Base-by-base conservation (phyloP, 2,888 invertebrate genomes). In the Parnassius orleans region DNA sequence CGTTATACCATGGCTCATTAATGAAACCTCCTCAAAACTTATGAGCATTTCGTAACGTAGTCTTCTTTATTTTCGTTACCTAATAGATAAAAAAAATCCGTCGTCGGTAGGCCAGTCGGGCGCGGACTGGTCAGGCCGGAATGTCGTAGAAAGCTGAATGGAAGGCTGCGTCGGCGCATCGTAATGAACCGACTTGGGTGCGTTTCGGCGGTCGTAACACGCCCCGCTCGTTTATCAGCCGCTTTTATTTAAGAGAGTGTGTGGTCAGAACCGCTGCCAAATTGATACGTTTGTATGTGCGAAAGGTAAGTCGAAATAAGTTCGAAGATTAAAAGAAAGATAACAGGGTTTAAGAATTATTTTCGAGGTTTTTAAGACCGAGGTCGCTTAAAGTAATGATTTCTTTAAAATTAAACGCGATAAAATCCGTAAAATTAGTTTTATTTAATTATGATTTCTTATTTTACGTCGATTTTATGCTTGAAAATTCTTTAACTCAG, bases 81-180 rank as follows among this genome's bases (percentile, higher is more conserved):
- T 57, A 61, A 61, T 57, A 57, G 56, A 53, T 61, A 55, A 44
- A 48, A 19, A 53, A 53, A 57, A 15, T 51, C 47, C 42, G 53
- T 12, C 44, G 50, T 14, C 51, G n/a, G 51, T 10, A 44, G 24
- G 56, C 54, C 55, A 64, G 69, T 69, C 69, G 57, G 69, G 65
- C 71, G 54, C 70, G 56, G 73, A 81, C 84, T 74, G 74, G 84
- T 83, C 79, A 59, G 72, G 75, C 80, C 74, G 79, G 85, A 83
- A 84, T 84, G 81, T 57, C 64, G 77, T 81, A 81, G 86, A 86
- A 86, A 86, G 86, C 83, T 79, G 61, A 57, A 57, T 61, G 56
- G 57, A 53, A 52, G 57, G 19, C 44, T 51, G 57, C 57, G 43
- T 43, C 61, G 42, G 47, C 73, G 77, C 76, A 74, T 76, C 76